phyloP scores from a whole-genome alignment of 1,140 invertebrate genomes.

The Spodoptera litura region DNA sequence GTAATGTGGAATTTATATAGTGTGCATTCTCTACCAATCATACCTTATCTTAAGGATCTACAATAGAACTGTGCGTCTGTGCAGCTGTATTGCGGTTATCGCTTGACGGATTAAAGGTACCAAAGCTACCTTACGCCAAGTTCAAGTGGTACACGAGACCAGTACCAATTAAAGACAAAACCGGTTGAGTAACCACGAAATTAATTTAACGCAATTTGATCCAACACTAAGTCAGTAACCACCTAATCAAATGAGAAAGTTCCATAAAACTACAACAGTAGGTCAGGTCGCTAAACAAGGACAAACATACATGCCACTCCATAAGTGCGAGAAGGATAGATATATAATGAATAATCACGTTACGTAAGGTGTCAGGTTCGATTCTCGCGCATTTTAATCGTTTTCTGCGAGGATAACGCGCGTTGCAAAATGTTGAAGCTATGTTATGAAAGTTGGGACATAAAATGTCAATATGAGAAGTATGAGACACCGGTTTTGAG shows the following conservation, averaged over 20 bases:
- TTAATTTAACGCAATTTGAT: slow-evolving; percentile 24
- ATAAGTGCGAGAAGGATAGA: slow-evolving; percentile 40
- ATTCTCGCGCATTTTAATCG: slow-evolving; percentile 52
- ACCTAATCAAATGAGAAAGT: slow-evolving; percentile 52
- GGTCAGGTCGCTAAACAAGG: slow-evolving; percentile 42
- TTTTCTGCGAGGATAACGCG: slow-evolving; percentile 41
- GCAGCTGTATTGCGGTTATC: too few relatives aligned
- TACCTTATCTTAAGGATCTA: too few relatives aligned
- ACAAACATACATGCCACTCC: slow-evolving; percentile 21
- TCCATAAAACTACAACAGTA: slow-evolving; percentile 44
- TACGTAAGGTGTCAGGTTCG: slow-evolving; percentile 54
- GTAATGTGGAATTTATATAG: too few relatives aligned
- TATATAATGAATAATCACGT: slow-evolving; percentile 16
- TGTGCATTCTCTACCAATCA: too few relatives aligned
- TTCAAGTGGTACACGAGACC: background rate
- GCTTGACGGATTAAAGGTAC: too few relatives aligned
- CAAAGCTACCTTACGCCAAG: too few relatives aligned
- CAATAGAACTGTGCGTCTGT: too few relatives aligned
- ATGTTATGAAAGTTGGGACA: slow-evolving; percentile 20
- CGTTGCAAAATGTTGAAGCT: slow-evolving; percentile 46
- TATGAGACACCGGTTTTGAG: background rate
- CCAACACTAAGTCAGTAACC: slow-evolving; percentile 7
- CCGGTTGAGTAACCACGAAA: slow-evolving; percentile 6
- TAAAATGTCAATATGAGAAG: background rate
- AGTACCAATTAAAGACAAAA: background rate